Percentiles rank a stretch among this genome's conserved stretches.
Conservation (phyloP, 2,888 invertebrate genomes). For the Dendrolimus houi region DNA sequence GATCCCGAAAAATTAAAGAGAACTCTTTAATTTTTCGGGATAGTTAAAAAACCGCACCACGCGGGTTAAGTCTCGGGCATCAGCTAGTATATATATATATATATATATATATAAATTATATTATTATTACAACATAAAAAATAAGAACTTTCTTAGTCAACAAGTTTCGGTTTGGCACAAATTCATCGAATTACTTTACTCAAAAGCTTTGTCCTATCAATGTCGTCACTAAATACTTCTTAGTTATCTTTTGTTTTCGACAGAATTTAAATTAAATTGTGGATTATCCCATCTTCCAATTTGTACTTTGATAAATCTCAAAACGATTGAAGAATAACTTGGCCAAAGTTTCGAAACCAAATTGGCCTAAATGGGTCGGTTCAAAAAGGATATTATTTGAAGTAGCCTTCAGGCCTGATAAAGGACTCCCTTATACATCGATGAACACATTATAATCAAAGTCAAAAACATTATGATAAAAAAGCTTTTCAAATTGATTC, state of each 20-base stretch:
- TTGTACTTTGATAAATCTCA: not conserved
- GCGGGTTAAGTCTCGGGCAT: too few relatives aligned
- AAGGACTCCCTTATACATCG: not conserved
- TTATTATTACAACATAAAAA: too few relatives aligned
- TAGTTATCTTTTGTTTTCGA: not conserved
- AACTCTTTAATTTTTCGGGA: too few relatives aligned
- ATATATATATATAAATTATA: too few relatives aligned
- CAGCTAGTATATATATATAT: too few relatives aligned
- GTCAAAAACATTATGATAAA: too few relatives aligned
- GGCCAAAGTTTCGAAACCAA: conserved; percentile 8
- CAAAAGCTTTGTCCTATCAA: not conserved
- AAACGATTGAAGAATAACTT: not conserved
- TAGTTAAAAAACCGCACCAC: too few relatives aligned
- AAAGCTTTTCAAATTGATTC: too few relatives aligned
- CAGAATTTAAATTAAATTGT: not conserved
- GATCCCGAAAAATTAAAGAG: too few relatives aligned
- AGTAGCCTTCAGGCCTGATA: conserved; percentile 7
- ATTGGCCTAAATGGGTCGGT: not conserved
- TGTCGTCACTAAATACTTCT: not conserved
- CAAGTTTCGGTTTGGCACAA: not conserved
- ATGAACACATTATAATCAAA: not conserved
- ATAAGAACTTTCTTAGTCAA: too few relatives aligned
- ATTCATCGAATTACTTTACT: not conserved
- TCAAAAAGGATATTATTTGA: not conserved
- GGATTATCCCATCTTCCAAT: not conserved